phyloP scores from a whole-genome alignment of 2,113 vertebrate species.

The Poeciliopsis occidentalis region DNA sequence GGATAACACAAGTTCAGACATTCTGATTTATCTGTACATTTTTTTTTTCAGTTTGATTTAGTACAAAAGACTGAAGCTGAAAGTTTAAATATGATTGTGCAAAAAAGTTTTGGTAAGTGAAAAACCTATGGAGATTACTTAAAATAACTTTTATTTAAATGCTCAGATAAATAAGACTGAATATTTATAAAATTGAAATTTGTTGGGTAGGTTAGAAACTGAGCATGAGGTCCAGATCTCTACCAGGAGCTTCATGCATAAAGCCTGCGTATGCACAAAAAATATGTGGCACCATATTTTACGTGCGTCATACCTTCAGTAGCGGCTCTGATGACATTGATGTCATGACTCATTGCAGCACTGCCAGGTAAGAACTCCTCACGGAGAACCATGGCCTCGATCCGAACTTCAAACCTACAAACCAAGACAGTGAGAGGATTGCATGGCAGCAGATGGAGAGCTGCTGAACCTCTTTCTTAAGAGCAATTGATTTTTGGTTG shows the following conservation, averaged over 20 bases:
- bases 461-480: not conserved
- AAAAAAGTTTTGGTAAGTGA: not conserved
- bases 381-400: constrained; percentile 94
- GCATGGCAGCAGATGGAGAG: not conserved
- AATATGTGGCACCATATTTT: too few species aligned
- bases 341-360: constrained; percentile 85
- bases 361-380: constrained; percentile 91
- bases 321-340: constrained; percentile 86
- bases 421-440: constrained; percentile 21
- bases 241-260: too few species aligned
- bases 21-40: not conserved
- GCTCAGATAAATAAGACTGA: not conserved
- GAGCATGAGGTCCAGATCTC: too few species aligned
- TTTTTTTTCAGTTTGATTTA: too few species aligned
- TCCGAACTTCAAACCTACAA: constrained; percentile 89
- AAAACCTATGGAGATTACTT: constrained; percentile 50
- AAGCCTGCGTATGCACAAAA: too few species aligned
- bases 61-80: too few species aligned
- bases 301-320: constrained; percentile 84
- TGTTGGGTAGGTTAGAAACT: not conserved
- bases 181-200: not conserved
- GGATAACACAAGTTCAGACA: not conserved
- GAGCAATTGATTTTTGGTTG: not conserved
- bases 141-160: constrained; percentile 25
- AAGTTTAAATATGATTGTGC: too few species aligned